Conservation (phyloP, 1,140 invertebrate genomes). For the Planococcus citri region DNA sequence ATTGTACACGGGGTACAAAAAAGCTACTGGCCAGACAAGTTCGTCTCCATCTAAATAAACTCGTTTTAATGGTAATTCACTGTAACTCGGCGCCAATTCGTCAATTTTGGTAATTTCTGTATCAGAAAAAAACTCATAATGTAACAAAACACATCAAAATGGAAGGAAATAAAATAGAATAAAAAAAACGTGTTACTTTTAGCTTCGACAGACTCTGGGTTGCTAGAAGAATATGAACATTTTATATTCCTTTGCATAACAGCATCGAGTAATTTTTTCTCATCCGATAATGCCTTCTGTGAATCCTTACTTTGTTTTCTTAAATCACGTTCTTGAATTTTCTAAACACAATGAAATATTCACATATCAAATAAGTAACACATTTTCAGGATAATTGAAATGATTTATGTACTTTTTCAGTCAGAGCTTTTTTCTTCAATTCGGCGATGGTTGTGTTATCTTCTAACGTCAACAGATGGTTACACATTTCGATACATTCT, state of each 20-base stretch:
- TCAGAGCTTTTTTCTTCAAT: slow-evolving; percentile 44
- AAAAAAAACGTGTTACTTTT: not conserved
- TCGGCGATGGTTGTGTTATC: slow-evolving; percentile 43
- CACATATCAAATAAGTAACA: not conserved
- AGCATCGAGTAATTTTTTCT: slow-evolving; percentile 6
- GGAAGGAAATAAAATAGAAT: too few relatives aligned
- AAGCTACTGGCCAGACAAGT: slow-evolving; percentile 66
- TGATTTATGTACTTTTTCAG: slow-evolving; percentile 35
- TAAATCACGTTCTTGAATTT: slow-evolving; percentile 34
- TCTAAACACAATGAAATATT: slow-evolving; percentile 29
- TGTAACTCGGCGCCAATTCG: not conserved
- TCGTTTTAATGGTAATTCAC: slow-evolving; percentile 32
- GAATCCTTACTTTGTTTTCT: slow-evolving; percentile 29
- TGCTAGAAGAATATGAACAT: not conserved
- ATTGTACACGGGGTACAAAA: slow-evolving; percentile 68
- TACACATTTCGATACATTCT: slow-evolving; percentile 58
- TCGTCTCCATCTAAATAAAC: slow-evolving; percentile 46
- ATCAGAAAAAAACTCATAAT: not conserved
- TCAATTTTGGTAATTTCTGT: not conserved
- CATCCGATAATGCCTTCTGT: slow-evolving; percentile 28
- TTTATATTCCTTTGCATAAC: not conserved
- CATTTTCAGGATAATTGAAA: slow-evolving; percentile 14
- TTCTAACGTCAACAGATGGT: slow-evolving; percentile 47
- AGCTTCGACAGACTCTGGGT: not conserved
- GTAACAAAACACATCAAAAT: too few relatives aligned